Conservation (phyloP, 2,113 vertebrate species). For the Phasianus colchicus region DNA sequence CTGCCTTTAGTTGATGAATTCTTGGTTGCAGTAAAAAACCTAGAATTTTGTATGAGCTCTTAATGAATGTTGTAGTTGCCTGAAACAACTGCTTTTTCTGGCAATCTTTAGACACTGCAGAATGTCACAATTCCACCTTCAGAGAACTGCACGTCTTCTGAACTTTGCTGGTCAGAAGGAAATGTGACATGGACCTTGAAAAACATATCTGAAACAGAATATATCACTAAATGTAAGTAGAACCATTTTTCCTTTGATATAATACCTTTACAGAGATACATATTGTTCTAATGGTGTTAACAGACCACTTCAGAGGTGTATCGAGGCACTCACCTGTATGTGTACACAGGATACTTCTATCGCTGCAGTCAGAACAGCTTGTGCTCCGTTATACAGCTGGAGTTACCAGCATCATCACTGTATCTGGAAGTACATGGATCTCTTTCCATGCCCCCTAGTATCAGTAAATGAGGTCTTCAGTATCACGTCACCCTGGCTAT, state of each 20-base stretch:
- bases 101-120: slow-evolving; percentile 77
- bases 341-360: not conserved
- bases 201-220: slow-evolving; percentile 77
- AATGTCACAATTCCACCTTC: slow-evolving; percentile 83
- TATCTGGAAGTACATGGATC: not conserved
- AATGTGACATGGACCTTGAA: slow-evolving; percentile 75
- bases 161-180: slow-evolving; percentile 80
- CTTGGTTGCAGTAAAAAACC: not conserved
- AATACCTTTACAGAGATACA: not conserved
- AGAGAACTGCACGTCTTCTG: slow-evolving; percentile 78
- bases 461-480: not conserved
- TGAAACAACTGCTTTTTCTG: slow-evolving; percentile 18
- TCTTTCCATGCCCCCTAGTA: slow-evolving; percentile 27
- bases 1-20: not conserved
- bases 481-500: slow-evolving; percentile 7
- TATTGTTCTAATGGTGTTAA: not conserved
- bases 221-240: slow-evolving; percentile 87
- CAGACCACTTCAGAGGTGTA: not conserved
- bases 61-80: not conserved
- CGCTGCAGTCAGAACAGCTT: not conserved
- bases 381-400: not conserved
- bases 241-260: not conserved
- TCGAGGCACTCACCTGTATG: accelerated
- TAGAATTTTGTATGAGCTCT: not conserved
- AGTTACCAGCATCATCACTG: not conserved